Evolutionary conservation across 2,888 invertebrate species (phyloP).

Genomic region (Eubasilissa splendida): DNA sequence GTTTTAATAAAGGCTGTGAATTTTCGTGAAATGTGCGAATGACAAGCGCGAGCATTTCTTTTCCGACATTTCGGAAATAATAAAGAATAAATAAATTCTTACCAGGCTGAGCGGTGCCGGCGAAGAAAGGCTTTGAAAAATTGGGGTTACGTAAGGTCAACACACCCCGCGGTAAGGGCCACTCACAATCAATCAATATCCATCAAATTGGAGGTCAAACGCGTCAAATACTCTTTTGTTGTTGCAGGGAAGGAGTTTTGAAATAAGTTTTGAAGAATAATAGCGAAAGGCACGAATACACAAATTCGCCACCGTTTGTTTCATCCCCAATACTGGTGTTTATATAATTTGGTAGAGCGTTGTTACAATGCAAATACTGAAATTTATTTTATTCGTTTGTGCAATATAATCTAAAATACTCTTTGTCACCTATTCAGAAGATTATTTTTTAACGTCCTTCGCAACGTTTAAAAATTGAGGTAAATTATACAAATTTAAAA

Average conservation of each 20-base stretch:
- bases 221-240: conserved; percentile 14
- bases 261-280: no score
- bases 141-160: conserved; percentile 15
- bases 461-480: no score
- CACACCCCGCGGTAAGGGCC: not conserved
- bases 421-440: no score
- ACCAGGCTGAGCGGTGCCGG: not conserved
- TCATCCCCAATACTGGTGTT: no score
- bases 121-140: not conserved
- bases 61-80: not conserved
- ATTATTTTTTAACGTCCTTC: no score
- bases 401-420: no score
- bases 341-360: no score
- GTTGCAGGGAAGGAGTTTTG: not conserved
- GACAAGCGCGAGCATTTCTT: conserved; percentile 9
- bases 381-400: no score
- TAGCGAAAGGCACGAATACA: no score
- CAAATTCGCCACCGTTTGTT: no score
- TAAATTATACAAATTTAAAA: no score
- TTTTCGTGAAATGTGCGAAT: not conserved
- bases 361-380: no score
- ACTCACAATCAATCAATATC: conserved; percentile 26
- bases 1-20: not conserved
- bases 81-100: not conserved
- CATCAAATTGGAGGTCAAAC: conserved; percentile 17